Evolutionary conservation across 1,140 invertebrate species (phyloP).

Genomic region (Drosophila ogumai): DNA sequence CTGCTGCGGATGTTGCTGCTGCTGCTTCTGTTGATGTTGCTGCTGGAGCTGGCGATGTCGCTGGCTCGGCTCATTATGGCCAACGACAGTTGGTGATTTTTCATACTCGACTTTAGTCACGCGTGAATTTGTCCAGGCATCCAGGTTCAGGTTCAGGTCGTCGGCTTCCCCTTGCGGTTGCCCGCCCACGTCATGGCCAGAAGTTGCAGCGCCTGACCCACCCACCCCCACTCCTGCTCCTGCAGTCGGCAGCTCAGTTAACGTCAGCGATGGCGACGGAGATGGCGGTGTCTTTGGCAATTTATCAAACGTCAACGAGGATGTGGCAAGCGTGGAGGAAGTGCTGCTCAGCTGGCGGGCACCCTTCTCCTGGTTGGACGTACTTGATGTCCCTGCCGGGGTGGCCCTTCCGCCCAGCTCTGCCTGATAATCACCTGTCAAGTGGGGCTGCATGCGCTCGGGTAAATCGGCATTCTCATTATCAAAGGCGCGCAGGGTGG

Average conservation of each 20-base stretch:
- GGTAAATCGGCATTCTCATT: conserved; percentile 79
- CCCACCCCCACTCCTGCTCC: conserved; percentile 3
- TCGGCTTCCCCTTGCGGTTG: conserved; percentile 55
- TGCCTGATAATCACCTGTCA: conserved; percentile 65
- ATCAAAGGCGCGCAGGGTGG: conserved; percentile 74
- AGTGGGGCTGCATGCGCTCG: conserved; percentile 59
- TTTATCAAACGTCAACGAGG: conserved; percentile 83
- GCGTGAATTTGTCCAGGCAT: conserved; percentile 75
- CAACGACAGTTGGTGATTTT: conserved; percentile 74
- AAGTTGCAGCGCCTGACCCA: conserved; percentile 5
- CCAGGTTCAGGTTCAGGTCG: conserved; percentile 21
- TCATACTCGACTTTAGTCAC: conserved; percentile 80
- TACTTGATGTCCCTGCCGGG: conserved; percentile 25
- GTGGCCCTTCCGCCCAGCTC: conserved; percentile 10
- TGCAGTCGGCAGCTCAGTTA: conserved; percentile 52
- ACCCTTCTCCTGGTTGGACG: conserved; percentile 38
- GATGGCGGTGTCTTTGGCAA: conserved; percentile 68
- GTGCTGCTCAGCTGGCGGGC: conserved; percentile 70
- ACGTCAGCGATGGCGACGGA: conserved; percentile 35
- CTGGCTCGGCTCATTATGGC: conserved; percentile 65
- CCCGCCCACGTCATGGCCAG: conserved; percentile 44
- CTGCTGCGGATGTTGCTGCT: conserved; percentile 31
- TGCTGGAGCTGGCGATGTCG: conserved; percentile 33
- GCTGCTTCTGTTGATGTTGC: conserved; percentile 16
- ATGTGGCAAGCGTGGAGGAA: conserved; percentile 71